Percentiles rank a stretch among this genome's conserved stretches.
Evolutionary conservation across 2,888 invertebrate genomes (phyloP).

Genomic region (Desoria tigrina): DNA sequence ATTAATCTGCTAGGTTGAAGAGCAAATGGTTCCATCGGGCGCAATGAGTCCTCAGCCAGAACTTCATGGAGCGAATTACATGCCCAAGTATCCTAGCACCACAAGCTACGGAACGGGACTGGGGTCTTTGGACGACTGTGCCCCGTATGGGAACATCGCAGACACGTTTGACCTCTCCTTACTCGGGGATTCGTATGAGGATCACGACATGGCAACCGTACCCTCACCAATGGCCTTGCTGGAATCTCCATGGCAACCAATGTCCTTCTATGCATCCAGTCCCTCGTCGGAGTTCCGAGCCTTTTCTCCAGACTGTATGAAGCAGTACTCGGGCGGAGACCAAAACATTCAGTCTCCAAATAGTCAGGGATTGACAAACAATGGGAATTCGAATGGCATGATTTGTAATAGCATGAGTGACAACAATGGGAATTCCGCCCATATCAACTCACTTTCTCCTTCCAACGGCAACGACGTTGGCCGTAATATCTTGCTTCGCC

Average conservation of each 20-base stretch:
- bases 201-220: slow-evolving; percentile 50
- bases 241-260: slow-evolving; percentile 50
- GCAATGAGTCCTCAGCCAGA: slow-evolving; percentile 74
- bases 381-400: slow-evolving; percentile 5
- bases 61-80: slow-evolving; percentile 38
- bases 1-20: slow-evolving; percentile 67
- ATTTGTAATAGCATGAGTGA: slow-evolving; percentile 1
- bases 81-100: slow-evolving; percentile 19
- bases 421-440: slow-evolving; percentile 19
- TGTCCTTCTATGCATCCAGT: slow-evolving; percentile 49
- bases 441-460: slow-evolving; percentile 26
- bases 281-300: slow-evolving; percentile 46
- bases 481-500: slow-evolving; percentile 67
- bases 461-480: slow-evolving; percentile 14
- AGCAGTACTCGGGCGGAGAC: slow-evolving; percentile 27
- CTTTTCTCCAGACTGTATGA: slow-evolving; percentile 44
- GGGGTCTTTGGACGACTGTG: slow-evolving; percentile 55
- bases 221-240: slow-evolving; percentile 49
- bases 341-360: slow-evolving; percentile 6
- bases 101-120: slow-evolving; percentile 41
- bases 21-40: slow-evolving; percentile 77
- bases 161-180: slow-evolving; percentile 52
- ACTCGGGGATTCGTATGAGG: slow-evolving; percentile 48
- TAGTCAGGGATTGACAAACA: slow-evolving; percentile 3
- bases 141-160: slow-evolving; percentile 42